Conservation (phyloP, 2,888 invertebrate genomes). For the Chironomus riparius region DNA sequence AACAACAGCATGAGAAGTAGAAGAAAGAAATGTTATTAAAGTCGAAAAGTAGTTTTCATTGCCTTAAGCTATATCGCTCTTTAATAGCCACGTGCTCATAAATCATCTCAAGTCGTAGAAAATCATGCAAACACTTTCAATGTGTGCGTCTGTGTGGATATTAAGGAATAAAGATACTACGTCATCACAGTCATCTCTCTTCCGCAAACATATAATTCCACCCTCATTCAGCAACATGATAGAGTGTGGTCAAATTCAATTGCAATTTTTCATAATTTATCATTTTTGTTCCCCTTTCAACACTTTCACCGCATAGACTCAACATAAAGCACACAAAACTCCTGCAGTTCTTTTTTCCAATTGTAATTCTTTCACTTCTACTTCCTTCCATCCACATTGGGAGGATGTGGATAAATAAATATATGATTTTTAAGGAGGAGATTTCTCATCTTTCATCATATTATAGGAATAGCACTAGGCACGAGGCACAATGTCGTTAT, state of each 20-base stretch:
- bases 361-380: not conserved
- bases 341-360: not conserved
- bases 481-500: not conserved
- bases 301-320: not conserved
- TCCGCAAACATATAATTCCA: not conserved
- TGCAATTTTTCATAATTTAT: slow-evolving; percentile 27
- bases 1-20: not conserved
- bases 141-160: not conserved
- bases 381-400: not conserved
- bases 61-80: slow-evolving; percentile 12
- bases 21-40: not conserved
- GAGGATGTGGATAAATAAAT: too few species aligned
- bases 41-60: not conserved
- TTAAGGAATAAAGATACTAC: slow-evolving; percentile 5
- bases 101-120: slow-evolving; percentile 17
- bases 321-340: not conserved
- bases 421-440: not conserved
- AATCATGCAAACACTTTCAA: not conserved
- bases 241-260: slow-evolving; percentile 25
- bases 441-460: not conserved
- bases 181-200: slow-evolving; percentile 4
- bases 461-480: not conserved
- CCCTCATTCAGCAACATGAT: not conserved
- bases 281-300: slow-evolving; percentile 6
- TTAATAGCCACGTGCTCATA: slow-evolving; percentile 23